Conservation (phyloP, 2,888 invertebrate species). For the Ecliptopera silaceata region DNA sequence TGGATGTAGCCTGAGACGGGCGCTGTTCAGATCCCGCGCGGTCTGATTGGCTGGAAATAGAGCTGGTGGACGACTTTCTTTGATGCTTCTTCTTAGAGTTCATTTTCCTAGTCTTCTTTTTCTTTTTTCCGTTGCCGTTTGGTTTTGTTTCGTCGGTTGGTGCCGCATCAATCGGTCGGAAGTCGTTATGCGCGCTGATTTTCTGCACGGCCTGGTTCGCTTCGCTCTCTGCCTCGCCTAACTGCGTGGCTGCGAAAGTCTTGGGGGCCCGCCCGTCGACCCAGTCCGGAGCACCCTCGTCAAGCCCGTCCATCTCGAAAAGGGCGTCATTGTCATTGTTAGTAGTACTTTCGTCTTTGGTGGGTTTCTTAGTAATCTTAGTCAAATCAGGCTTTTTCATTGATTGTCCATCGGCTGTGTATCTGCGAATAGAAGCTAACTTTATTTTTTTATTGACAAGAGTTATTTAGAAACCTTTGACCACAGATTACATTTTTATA, state of each 20-base stretch:
- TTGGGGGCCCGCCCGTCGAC: conserved; percentile 77
- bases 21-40: conserved; percentile 75
- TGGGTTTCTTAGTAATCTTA: conserved; percentile 72
- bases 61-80: conserved; percentile 86
- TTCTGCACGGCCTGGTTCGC: conserved; percentile 83
- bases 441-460: neutral
- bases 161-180: conserved; percentile 81
- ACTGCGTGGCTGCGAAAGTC: conserved; percentile 81
- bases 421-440: conserved; percentile 57
- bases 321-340: conserved; percentile 82
- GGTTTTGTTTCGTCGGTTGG: conserved; percentile 77
- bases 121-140: conserved; percentile 85
- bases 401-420: conserved; percentile 82
- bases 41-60: conserved; percentile 79
- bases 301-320: conserved; percentile 86
- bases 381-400: conserved; percentile 83
- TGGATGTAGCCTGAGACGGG: conserved; percentile 58
- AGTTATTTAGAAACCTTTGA: no score
- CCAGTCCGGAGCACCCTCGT: conserved; percentile 76
- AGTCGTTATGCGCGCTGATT: conserved; percentile 85
- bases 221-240: conserved; percentile 71
- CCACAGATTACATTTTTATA: no score
- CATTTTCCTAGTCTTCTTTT: conserved; percentile 90
- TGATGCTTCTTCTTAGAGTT: conserved; percentile 91
- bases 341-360: conserved; percentile 60